Conservation (phyloP, 2,888 invertebrate species). For the Zygaena filipendulae region DNA sequence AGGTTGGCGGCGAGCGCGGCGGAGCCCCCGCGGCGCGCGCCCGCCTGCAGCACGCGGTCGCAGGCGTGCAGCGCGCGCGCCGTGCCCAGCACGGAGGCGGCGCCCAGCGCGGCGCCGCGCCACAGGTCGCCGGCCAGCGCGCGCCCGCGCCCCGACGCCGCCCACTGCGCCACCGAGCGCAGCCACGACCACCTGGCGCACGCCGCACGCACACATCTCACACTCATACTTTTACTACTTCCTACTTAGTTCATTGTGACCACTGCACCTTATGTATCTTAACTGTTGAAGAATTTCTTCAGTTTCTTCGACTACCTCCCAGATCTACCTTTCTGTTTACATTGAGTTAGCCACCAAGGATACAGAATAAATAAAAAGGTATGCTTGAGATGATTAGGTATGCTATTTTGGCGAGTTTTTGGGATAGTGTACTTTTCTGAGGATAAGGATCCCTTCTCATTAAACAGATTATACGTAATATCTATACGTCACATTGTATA, state of each 20-base stretch:
- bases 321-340: too few relatives aligned
- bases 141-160: constrained; percentile 44
- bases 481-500: too few relatives aligned
- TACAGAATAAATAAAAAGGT: too few relatives aligned
- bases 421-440: background rate
- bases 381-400: too few relatives aligned
- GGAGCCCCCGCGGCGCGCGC: constrained; percentile 42
- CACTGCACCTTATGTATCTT: too few relatives aligned
- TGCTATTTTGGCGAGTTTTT: too few relatives aligned
- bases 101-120: constrained; percentile 49
- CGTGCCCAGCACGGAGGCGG: constrained; percentile 50
- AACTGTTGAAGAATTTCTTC: too few relatives aligned
- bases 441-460: too few relatives aligned
- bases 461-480: too few relatives aligned
- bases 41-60: constrained; percentile 54
- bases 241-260: too few relatives aligned
- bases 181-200: constrained; percentile 58
- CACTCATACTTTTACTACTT: constrained; percentile 1
- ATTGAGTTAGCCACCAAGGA: too few relatives aligned
- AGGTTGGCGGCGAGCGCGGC: constrained; percentile 53
- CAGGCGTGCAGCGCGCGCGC: constrained; percentile 59
- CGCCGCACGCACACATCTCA: background rate
- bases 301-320: too few relatives aligned
- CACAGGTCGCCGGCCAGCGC: constrained; percentile 49
- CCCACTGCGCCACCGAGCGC: constrained; percentile 48